These are phyloP conservation scores for Oncopodura yosiiana DNA, from an alignment of 1,140 invertebrate genomes.

Conservation along the genomic window DNA sequence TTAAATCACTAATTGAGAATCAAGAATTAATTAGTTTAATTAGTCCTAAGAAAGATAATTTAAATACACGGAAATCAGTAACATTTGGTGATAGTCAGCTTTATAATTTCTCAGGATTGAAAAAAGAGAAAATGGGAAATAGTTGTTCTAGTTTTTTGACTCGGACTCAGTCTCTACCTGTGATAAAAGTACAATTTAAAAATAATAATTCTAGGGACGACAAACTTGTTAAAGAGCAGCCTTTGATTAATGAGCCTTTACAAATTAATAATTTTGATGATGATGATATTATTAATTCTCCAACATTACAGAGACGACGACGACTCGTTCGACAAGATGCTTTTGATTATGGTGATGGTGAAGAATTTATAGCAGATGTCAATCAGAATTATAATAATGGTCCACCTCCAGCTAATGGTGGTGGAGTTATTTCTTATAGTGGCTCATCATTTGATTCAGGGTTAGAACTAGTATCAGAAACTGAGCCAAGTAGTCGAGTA, in stretches of 20 bases:
- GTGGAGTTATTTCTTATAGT: neutral
- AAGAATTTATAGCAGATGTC: constrained; percentile 20
- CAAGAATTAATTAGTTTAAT: neutral
- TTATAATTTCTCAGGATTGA: too few species aligned
- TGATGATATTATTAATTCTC: too few species aligned
- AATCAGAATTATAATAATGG: constrained; percentile 19
- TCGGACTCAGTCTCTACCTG: constrained; percentile 13
- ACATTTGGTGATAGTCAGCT: constrained; percentile 11
- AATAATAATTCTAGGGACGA: neutral
- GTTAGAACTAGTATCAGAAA: neutral
- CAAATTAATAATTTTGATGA: too few species aligned
- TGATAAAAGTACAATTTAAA: constrained; percentile 10
- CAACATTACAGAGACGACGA: constrained; percentile 11
- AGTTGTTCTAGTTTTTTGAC: constrained; percentile 12
- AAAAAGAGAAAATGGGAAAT: constrained; percentile 5
- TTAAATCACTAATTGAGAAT: too few species aligned
- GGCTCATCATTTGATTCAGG: constrained; percentile 9
- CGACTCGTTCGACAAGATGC: constrained; percentile 28
- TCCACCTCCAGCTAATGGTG: neutral
- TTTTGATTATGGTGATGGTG: constrained; percentile 27
- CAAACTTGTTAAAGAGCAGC: too few species aligned
- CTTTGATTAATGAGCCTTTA: too few species aligned
- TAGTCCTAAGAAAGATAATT: neutral
- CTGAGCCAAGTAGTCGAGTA: too few species aligned
- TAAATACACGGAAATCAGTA: too few species aligned